Evolutionary conservation across 2,888 invertebrate species (phyloP), one percentile per base, ranked within the genome.

Genomic region (Amblyteles armatorius): DNA sequence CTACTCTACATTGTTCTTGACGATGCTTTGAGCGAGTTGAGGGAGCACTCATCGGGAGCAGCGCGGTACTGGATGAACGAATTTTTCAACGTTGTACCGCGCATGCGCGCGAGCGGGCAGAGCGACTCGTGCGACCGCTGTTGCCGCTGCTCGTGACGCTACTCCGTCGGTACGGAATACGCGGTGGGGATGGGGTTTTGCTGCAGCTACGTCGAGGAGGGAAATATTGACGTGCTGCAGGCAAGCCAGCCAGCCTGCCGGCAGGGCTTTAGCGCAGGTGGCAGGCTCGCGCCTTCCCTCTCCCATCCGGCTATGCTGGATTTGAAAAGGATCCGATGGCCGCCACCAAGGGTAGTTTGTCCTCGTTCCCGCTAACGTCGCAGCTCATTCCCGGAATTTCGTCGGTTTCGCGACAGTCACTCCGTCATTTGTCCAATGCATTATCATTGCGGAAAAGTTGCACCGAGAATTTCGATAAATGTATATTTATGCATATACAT

Each of bases 171-270:
- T 85, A 87, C 76, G 77, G 44, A 63, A 68, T 79, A 65, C 68
- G 67, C 79, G 79, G 74, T 65, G 80, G 78, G 81, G 85, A 83
- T 83, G 90, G 91, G 44, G 11, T 44, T 79, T 91, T 91, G 90
- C 91, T 74, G 89, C 87, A 90, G 88, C 88, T 73, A 79, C 82
- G 63, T 74, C 78, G 74, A 74, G 82, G 87, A 74, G 84, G 22
- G 89, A 91, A 83, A 92, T 92, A 92, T 92, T 91, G 92, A 92
- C 92, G 92, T 81, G 81, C 63, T 81, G 90, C 90, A 91, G 90
- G 92, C 88, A 89, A 89, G 88, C 89, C 87, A 89, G 82, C 82
- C 83, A 82, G 90, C 89, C 91, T 88, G 90, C 88, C 88, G 88
- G 87, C 89, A 88, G 90, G 91, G 90, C 89, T 88, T 89, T 90